Conservation (phyloP, 2,113 vertebrate genomes). For the Microtus richardsoni region DNA sequence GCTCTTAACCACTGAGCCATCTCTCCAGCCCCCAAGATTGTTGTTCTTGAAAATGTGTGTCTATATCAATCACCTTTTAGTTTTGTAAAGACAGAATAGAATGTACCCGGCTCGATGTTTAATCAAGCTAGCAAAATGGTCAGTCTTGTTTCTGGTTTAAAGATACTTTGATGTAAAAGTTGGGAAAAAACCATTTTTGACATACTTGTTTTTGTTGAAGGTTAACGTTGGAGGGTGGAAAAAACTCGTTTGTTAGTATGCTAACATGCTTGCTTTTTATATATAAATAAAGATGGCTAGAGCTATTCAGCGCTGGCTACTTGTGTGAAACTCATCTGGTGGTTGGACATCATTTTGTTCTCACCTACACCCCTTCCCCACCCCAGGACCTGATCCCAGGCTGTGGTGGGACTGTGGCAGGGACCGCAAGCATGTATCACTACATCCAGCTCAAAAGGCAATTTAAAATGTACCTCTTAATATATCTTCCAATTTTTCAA, state of each 20-base stretch:
- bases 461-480: neutral
- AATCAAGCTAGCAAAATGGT: neutral
- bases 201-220: neutral
- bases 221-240: neutral
- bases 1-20: too few relatives aligned
- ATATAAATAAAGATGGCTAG: neutral
- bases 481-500: neutral
- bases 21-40: too few relatives aligned
- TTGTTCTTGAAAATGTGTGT: neutral
- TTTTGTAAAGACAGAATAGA: neutral
- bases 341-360: neutral
- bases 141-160: neutral
- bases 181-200: neutral
- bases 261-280: neutral
- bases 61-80: neutral
- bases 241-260: neutral
- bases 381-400: neutral
- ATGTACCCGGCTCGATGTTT: neutral
- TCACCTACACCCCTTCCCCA: rapidly evolving
- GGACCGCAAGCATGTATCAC: neutral
- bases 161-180: neutral
- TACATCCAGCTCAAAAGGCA: neutral
- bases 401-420: neutral
- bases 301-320: neutral
- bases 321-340: neutral